A percentile compares a stretch with the other conserved stretches of the same genome.
Evolutionary conservation across 1,140 invertebrate genomes (phyloP).

Genomic region (Chrysomallon squamiferum): DNA sequence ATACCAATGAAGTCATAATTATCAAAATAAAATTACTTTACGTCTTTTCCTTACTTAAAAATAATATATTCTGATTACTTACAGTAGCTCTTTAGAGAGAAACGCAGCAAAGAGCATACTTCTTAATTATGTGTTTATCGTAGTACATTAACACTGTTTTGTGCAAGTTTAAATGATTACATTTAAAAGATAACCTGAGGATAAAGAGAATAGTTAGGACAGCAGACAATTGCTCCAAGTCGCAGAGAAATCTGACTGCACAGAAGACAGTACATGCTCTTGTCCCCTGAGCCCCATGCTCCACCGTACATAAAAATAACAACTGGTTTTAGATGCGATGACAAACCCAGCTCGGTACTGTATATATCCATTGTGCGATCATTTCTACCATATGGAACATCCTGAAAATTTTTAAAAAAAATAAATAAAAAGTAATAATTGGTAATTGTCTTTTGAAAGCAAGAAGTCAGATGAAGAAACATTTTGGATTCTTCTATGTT

Average conservation of each 20-base stretch:
- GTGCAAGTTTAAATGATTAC: too few species aligned
- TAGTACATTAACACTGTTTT: too few species aligned
- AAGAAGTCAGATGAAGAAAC: neutral
- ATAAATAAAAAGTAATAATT: neutral
- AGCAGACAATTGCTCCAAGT: conserved; percentile 50
- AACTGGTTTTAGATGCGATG: conserved; percentile 34
- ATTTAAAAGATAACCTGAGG: conserved; percentile 49
- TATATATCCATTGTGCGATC: conserved; percentile 55
- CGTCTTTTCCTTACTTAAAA: too few species aligned
- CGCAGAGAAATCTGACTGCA: conserved; percentile 50
- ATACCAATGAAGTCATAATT: too few species aligned
- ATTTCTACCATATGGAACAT: conserved; percentile 54
- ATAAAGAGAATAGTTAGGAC: conserved; percentile 59
- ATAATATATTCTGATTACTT: too few species aligned
- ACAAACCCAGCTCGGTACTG: conserved; percentile 17
- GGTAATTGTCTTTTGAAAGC: neutral
- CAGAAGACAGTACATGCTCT: conserved; percentile 56
- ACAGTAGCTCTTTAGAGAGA: too few species aligned
- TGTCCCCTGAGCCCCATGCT: conserved; percentile 56
- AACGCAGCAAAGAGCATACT: too few species aligned
- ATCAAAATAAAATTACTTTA: too few species aligned
- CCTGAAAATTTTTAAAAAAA: conserved; percentile 32
- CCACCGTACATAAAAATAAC: conserved; percentile 60
- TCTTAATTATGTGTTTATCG: too few species aligned
- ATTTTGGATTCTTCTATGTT: too few species aligned